phyloP scores from a whole-genome alignment of 2,888 invertebrate genomes.

The Troides aeacus region DNA sequence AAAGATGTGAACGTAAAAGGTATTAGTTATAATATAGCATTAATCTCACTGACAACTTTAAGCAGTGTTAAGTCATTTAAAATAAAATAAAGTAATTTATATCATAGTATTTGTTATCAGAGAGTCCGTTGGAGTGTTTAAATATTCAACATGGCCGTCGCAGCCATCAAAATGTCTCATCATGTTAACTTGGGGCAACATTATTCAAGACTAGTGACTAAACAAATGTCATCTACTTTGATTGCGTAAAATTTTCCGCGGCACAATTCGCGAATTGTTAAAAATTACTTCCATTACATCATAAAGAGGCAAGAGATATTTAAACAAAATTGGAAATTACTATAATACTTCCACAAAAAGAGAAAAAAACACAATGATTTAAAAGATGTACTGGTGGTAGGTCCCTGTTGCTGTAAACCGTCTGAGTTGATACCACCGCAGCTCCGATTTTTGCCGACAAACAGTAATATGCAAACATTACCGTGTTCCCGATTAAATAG shows the following conservation, averaged over 20 bases:
- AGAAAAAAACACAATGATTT: background rate
- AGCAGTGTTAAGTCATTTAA: slow-evolving; percentile 37
- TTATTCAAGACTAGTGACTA: slow-evolving; percentile 16
- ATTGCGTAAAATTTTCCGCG: slow-evolving; percentile 17
- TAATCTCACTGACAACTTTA: background rate
- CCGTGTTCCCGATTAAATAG: too few relatives aligned
- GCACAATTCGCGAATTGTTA: background rate
- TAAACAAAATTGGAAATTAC: background rate
- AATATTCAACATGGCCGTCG: slow-evolving; percentile 52
- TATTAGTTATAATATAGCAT: background rate
- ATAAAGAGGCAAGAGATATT: background rate
- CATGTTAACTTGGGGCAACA: slow-evolving; percentile 44
- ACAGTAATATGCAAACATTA: too few relatives aligned
- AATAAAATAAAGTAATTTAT: slow-evolving; percentile 42
- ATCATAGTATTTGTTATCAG: slow-evolving; percentile 41
- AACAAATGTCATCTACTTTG: slow-evolving; percentile 11
- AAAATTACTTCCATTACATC: background rate
- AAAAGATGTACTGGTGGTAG: too few relatives aligned
- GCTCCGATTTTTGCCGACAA: too few relatives aligned
- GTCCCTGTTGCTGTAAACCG: too few relatives aligned
- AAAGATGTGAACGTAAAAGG: background rate
- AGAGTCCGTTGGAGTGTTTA: slow-evolving; percentile 47
- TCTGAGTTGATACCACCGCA: too few relatives aligned
- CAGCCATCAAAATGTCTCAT: slow-evolving; percentile 40
- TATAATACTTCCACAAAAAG: background rate